These are phyloP conservation scores for Helicorthomorpha holstii DNA, from an alignment of 1,140 invertebrate genomes.

Conservation along the genomic window DNA sequence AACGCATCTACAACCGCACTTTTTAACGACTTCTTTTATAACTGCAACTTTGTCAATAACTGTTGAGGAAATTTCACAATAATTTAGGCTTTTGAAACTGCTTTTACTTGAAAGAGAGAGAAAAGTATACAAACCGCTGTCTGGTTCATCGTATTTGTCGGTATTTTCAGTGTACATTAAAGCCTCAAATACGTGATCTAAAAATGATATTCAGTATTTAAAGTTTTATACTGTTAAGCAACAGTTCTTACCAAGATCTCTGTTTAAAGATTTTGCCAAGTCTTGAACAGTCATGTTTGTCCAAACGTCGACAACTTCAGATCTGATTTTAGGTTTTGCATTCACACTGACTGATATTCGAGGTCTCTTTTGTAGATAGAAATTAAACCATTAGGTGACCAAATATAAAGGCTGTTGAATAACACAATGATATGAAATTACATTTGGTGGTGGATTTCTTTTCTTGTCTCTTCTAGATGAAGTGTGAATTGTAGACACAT, in stretches of 20 bases:
- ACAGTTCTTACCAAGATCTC: constrained; percentile 29
- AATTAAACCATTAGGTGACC: no score
- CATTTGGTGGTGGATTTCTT: no score
- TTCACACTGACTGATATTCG: no score
- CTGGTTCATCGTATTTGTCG: constrained; percentile 29
- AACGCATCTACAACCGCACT: constrained; percentile 38
- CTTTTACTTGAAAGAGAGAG: not conserved
- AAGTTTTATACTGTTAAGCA: not conserved
- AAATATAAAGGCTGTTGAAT: no score
- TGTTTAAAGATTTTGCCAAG: constrained; percentile 39
- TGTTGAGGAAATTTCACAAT: not conserved
- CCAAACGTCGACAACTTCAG: no score
- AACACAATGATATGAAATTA: no score
- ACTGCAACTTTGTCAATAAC: constrained; percentile 35
- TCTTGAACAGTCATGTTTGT: constrained; percentile 55
- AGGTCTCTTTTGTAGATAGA: no score
- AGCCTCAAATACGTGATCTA: constrained; percentile 48
- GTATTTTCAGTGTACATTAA: constrained; percentile 44
- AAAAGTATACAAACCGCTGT: constrained; percentile 15
- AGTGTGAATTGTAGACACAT: no score
- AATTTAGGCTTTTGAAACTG: not conserved
- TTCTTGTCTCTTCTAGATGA: no score
- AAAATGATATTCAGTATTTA: not conserved
- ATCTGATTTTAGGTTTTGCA: no score
- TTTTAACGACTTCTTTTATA: constrained; percentile 43